These are phyloP conservation scores for Chamaea fasciata DNA, from an alignment of 2,113 vertebrate species.

Conservation along the genomic window DNA sequence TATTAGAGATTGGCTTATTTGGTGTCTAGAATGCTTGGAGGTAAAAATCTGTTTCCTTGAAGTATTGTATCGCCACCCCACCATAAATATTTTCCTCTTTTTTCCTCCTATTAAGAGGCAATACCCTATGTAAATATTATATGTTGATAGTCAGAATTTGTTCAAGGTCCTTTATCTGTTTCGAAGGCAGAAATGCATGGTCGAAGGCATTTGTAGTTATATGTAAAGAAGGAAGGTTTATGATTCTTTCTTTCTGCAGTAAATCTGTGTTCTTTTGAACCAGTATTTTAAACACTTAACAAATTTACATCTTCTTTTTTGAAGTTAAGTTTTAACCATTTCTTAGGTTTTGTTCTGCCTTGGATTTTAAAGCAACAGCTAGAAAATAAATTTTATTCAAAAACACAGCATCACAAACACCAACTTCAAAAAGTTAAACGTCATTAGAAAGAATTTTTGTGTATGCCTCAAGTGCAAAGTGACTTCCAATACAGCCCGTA, in stretches of 20 bases:
- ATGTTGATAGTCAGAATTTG: background rate
- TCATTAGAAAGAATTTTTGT: slow-evolving; percentile 11
- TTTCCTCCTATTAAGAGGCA: background rate
- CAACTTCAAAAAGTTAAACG: slow-evolving; percentile 27
- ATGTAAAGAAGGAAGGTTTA: background rate
- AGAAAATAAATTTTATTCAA: slow-evolving; percentile 29
- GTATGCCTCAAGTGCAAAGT: background rate
- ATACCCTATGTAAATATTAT: background rate
- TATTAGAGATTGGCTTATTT: background rate
- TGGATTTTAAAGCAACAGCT: slow-evolving; percentile 43
- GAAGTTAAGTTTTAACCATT: background rate
- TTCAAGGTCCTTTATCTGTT: background rate
- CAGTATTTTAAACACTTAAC: background rate
- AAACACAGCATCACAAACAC: background rate
- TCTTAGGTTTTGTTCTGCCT: slow-evolving; percentile 1
- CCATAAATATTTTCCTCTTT: background rate
- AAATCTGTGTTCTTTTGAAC: background rate
- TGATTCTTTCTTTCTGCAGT: background rate
- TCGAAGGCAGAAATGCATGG: background rate
- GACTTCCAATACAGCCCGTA: background rate
- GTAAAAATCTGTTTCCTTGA: background rate
- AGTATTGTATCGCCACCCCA: rapidly evolving
- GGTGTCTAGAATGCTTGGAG: background rate
- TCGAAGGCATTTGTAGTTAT: background rate
- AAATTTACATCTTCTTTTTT: background rate